phyloP scores from a whole-genome alignment of 1,140 invertebrate genomes.

The Aphis craccivora region DNA sequence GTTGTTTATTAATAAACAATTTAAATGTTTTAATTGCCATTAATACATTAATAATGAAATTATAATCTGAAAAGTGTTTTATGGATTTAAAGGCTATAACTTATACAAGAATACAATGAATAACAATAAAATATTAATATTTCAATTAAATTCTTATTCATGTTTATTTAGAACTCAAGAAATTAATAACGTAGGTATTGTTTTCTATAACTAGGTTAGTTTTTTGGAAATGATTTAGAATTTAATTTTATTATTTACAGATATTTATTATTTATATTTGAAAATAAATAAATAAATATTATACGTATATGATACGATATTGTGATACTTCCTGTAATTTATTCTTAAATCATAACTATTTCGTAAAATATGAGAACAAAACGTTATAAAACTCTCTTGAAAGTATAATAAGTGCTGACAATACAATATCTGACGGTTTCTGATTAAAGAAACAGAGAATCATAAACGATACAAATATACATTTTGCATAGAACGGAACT shows the following conservation, averaged over 20 bases:
- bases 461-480: not conserved
- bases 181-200: not conserved
- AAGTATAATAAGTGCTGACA: not conserved
- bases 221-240: not conserved
- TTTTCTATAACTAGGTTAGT: not conserved
- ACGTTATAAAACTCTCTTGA: not conserved
- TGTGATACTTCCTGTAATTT: not conserved
- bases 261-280: not conserved
- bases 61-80: not conserved
- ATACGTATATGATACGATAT: not conserved
- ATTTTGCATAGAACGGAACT: not conserved
- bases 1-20: not conserved
- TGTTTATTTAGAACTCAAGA: not conserved
- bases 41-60: not conserved
- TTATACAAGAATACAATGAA: not conserved
- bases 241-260: not conserved
- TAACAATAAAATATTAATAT: not conserved
- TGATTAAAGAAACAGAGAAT: not conserved
- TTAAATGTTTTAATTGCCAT: not conserved
- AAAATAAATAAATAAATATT: not conserved
- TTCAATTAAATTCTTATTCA: not conserved
- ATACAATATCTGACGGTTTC: not conserved
- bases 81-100: not conserved
- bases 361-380: not conserved
- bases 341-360: not conserved